Base-by-base conservation (phyloP, 2,888 invertebrate species). In the Polymixis lichenea region DNA sequence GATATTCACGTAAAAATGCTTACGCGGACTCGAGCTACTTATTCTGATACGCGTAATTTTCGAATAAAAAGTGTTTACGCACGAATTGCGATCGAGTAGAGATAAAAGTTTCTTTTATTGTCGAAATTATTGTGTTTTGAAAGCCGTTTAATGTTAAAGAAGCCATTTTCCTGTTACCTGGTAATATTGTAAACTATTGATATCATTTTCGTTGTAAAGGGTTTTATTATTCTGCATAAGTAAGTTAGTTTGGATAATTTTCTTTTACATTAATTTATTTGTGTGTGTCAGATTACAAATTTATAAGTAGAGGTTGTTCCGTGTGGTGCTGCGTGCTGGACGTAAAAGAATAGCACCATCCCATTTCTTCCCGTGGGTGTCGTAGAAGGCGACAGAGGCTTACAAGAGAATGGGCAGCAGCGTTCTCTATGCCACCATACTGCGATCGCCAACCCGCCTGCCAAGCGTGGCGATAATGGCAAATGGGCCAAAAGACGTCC, bases 1-100 rank as follows among this genome's bases (percentile, higher is more conserved):
- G 73, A 73, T 76, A 82, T 75, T 84, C 56, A 64, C 60, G 58
- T 55, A 76, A 60, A 85, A 85, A 68, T 72, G 80, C 78, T 78
- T 60, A 74, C 51, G 6, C 0, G 19, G 9, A 65, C 32, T 72
- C 15, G 2, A 67, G 72, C 38, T 72, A 72, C 64, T 77, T 79
- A 79, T 75, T 74, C 53, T 38, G 55, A 66, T 72, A 65, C 46
- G 17, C 13, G 66, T 83, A 65, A 80, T 85, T 62, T 82, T 65
- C 28, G 46, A 72, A 79, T 75, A 72, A 69, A 76, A 81, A 51
- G 67, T 66, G 61, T 77, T 68, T 60, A 80, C 60, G 72, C 72
- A 83, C 73, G 68, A 75, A 71, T 75, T 75, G 58, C 53, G 55
- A 64, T 51, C 55, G 64, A 60, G 25, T 64, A 61, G 28, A 51